These are phyloP conservation scores for Amaurobius ferox DNA, from an alignment of 2,888 invertebrate species.

Conservation along the genomic window DNA sequence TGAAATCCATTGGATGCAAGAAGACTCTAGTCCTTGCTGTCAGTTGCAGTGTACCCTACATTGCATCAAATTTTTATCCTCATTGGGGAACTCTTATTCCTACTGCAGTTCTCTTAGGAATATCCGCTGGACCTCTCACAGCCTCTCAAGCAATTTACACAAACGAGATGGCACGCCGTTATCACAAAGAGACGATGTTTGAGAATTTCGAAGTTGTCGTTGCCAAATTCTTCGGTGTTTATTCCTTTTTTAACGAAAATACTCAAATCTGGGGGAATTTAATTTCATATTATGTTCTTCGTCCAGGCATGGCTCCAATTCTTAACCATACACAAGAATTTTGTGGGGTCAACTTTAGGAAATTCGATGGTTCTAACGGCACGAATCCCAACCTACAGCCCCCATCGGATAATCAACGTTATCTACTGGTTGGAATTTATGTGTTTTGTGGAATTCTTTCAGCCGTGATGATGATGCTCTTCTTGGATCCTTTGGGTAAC, in stretches of 20 bases:
- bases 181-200: constrained; percentile 25
- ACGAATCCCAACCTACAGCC: constrained; percentile 51
- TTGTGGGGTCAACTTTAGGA: constrained; percentile 44
- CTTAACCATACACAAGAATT: constrained; percentile 13
- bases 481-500: constrained; percentile 65
- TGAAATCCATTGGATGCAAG: constrained; percentile 71
- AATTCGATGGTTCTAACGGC: not conserved
- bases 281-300: constrained; percentile 57
- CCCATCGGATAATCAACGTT: constrained; percentile 83
- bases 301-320: constrained; percentile 32
- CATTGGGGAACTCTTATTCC: constrained; percentile 51
- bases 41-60: constrained; percentile 54
- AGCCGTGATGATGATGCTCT: constrained; percentile 50
- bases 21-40: constrained; percentile 60
- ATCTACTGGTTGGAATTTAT: constrained; percentile 92
- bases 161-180: constrained; percentile 62
- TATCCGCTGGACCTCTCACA: constrained; percentile 69
- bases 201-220: constrained; percentile 53
- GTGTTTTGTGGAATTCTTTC: constrained; percentile 90
- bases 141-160: constrained; percentile 67
- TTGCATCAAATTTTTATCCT: constrained; percentile 72
- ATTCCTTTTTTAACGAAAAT: constrained; percentile 65
- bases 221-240: constrained; percentile 68
- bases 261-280: constrained; percentile 71
- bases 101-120: constrained; percentile 65